Evolutionary conservation across 2,797 vertebrate species (phyloP).

Genomic region (Falco berigora): DNA sequence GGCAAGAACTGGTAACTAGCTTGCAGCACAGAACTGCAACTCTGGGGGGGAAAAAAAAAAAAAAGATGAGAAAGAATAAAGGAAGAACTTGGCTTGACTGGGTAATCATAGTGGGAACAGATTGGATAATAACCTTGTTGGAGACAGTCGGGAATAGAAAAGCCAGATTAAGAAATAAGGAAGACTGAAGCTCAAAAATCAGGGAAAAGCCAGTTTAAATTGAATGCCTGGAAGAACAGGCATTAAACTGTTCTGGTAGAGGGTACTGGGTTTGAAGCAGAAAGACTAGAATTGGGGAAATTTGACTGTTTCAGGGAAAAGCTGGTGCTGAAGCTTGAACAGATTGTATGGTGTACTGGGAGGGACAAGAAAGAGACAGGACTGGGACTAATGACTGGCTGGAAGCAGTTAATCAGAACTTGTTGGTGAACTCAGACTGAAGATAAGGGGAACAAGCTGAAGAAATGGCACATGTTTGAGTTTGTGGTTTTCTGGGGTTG

Average conservation of each 20-base stretch:
- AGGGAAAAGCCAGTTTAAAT: not conserved
- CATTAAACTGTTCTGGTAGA: not conserved
- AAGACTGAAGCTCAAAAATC: not conserved
- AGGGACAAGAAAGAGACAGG: not conserved
- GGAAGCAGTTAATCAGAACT: not conserved
- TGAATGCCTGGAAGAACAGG: not conserved
- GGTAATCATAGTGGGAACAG: not conserved
- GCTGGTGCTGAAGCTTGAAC: not conserved
- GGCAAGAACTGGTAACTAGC: not conserved
- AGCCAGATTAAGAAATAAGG: not conserved
- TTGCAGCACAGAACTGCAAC: not conserved
- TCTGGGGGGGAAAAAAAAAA: not conserved
- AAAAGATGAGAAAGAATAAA: not conserved
- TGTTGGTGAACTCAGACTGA: not conserved
- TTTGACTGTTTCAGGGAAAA: not conserved
- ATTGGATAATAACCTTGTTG: not conserved
- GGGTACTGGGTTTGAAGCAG: not conserved
- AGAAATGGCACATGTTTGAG: not conserved
- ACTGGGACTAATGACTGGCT: not conserved
- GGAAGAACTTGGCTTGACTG: not conserved
- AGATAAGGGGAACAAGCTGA: not conserved
- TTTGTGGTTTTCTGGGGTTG: not conserved
- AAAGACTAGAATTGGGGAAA: not conserved
- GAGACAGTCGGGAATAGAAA: not conserved
- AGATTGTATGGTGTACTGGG: not conserved